Percentiles rank a stretch among this genome's conserved stretches.
These are phyloP conservation scores for Sylvia borin DNA, from an alignment of 2,797 vertebrate genomes.

Conservation along the genomic window DNA sequence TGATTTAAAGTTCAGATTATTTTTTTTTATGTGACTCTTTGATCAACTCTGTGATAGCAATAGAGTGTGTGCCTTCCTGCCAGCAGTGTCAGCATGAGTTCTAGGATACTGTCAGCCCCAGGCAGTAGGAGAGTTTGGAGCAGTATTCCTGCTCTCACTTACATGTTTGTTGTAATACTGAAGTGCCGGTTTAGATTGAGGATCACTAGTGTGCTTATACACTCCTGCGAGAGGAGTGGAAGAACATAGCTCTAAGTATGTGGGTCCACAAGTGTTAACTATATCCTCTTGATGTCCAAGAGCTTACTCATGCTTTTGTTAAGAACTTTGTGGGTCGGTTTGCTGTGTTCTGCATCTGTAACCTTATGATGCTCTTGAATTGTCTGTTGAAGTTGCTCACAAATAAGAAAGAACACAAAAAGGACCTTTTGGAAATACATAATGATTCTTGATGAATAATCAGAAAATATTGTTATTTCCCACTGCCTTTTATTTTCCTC, in stretches of 20 bases:
- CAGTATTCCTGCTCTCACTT: background rate
- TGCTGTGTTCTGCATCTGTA: background rate
- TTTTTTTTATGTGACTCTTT: background rate
- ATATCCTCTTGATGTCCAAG: background rate
- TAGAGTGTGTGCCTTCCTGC: background rate
- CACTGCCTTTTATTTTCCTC: background rate
- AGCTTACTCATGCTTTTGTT: background rate
- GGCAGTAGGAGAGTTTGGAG: background rate
- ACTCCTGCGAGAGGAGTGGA: background rate
- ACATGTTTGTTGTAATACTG: background rate
- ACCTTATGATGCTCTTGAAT: background rate
- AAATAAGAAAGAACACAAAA: background rate
- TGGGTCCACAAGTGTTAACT: background rate
- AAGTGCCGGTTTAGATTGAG: background rate
- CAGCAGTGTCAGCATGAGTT: background rate
- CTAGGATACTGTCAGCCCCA: background rate
- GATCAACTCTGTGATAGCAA: background rate
- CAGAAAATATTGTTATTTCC: background rate
- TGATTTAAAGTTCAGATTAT: constrained; percentile 28
- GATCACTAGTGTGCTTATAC: background rate
- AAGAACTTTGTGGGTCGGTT: background rate
- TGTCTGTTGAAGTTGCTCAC: background rate
- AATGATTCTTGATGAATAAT: background rate
- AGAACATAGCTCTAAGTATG: background rate
- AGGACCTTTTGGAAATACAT: background rate